These are phyloP conservation scores for Rhea americana DNA, from an alignment of 2,113 vertebrate genomes.

Conservation along the genomic window DNA sequence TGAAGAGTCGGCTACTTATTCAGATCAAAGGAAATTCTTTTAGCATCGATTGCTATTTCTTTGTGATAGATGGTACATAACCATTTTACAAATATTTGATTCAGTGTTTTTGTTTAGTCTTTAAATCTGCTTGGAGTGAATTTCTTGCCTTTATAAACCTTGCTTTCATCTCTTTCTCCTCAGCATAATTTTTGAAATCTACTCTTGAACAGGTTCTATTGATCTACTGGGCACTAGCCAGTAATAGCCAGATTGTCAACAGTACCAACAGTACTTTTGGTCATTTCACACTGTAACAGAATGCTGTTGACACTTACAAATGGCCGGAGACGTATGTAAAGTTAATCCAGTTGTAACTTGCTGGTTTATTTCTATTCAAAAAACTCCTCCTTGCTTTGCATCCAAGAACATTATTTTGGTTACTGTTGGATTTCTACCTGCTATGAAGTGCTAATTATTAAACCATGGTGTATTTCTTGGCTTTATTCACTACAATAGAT, in stretches of 20 bases:
- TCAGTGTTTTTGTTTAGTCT: neutral
- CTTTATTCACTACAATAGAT: neutral
- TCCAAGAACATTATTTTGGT: neutral
- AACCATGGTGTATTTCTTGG: neutral
- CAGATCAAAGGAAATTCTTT: neutral
- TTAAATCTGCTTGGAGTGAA: neutral
- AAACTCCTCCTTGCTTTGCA: neutral
- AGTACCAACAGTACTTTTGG: neutral
- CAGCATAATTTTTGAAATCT: neutral
- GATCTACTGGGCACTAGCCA: neutral
- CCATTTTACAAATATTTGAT: neutral
- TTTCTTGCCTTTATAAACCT: neutral
- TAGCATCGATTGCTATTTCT: neutral
- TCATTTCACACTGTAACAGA: neutral
- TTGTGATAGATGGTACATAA: neutral
- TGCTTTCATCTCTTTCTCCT: neutral
- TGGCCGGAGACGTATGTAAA: neutral
- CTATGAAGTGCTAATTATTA: slow-evolving; percentile 6
- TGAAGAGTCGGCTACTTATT: neutral
- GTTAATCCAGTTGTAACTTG: slow-evolving; percentile 12
- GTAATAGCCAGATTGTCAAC: neutral
- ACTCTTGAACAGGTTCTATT: neutral
- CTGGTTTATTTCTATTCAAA: slow-evolving; percentile 35
- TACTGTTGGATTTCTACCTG: slow-evolving; percentile 16
- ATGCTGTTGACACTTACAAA: neutral